These are phyloP conservation scores for Thalassarche chlororhynchos DNA, from an alignment of 2,113 vertebrate genomes.

Conservation along the genomic window DNA sequence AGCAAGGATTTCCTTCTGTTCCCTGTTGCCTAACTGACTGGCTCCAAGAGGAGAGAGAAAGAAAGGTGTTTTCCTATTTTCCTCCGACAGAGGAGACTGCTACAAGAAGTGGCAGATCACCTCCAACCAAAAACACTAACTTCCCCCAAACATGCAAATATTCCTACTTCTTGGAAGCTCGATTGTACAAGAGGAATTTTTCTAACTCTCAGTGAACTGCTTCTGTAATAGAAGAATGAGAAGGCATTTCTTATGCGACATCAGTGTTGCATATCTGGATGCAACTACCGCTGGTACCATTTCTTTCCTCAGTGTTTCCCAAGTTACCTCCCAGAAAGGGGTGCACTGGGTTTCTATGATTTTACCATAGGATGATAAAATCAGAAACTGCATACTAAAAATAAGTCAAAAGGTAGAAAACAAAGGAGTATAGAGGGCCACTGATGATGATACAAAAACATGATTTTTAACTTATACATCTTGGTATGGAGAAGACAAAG, in stretches of 20 bases:
- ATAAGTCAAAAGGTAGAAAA: background rate
- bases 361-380: background rate
- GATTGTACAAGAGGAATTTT: background rate
- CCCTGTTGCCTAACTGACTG: background rate
- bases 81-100: background rate
- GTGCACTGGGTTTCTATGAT: background rate
- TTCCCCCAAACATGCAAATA: background rate
- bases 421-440: background rate
- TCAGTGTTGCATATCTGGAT: background rate
- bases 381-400: background rate
- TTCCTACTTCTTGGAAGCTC: background rate
- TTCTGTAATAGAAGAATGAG: background rate
- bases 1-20: background rate
- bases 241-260: background rate
- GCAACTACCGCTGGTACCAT: background rate
- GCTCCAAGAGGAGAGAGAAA: background rate
- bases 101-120: background rate
- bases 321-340: background rate
- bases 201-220: background rate
- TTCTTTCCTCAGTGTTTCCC: background rate
- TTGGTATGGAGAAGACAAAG: background rate
- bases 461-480: background rate
- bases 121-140: background rate
- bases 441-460: background rate
- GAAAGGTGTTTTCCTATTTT: background rate